phyloP scores from a whole-genome alignment of 2,888 invertebrate species.

The Drosophila hamatofila region DNA sequence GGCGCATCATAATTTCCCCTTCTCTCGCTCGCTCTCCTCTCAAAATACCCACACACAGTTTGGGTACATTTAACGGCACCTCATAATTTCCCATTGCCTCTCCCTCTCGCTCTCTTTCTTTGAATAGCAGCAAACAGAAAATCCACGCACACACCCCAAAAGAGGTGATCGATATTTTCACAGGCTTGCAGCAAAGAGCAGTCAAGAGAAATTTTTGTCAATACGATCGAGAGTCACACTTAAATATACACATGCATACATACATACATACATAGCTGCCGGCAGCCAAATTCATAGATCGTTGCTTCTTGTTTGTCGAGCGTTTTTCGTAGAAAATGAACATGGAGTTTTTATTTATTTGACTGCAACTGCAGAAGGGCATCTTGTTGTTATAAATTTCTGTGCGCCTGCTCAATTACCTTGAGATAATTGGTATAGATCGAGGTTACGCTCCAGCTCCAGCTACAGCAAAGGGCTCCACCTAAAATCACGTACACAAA shows the following conservation, averaged over 20 bases:
- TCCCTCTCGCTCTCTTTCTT: background rate
- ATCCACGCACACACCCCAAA: constrained; percentile 55
- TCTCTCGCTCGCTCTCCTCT: background rate
- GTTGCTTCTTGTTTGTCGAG: constrained; percentile 30
- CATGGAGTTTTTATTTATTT: constrained; percentile 5
- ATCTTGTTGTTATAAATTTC: constrained; percentile 32
- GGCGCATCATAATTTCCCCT: background rate
- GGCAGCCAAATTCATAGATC: constrained; percentile 1
- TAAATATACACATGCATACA: background rate
- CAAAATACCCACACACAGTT: background rate
- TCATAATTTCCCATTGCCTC: background rate
- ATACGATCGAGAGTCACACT: constrained; percentile 33
- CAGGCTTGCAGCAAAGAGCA: constrained; percentile 68
- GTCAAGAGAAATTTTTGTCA: constrained; percentile 16
- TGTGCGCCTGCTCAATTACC: constrained; percentile 79
- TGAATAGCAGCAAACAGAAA: background rate
- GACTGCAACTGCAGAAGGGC: constrained; percentile 45
- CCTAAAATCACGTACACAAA: constrained; percentile 45
- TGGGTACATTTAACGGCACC: background rate
- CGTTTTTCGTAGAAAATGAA: constrained; percentile 48
- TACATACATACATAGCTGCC: background rate
- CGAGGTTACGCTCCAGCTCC: constrained; percentile 67
- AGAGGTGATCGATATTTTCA: constrained; percentile 76
- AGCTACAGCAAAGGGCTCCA: constrained; percentile 2
- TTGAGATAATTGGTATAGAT: constrained; percentile 84